A percentile compares a stretch with the other conserved stretches of the same genome.
phyloP scores from a whole-genome alignment of 2,888 invertebrate species.

The Pterostichus niger region DNA sequence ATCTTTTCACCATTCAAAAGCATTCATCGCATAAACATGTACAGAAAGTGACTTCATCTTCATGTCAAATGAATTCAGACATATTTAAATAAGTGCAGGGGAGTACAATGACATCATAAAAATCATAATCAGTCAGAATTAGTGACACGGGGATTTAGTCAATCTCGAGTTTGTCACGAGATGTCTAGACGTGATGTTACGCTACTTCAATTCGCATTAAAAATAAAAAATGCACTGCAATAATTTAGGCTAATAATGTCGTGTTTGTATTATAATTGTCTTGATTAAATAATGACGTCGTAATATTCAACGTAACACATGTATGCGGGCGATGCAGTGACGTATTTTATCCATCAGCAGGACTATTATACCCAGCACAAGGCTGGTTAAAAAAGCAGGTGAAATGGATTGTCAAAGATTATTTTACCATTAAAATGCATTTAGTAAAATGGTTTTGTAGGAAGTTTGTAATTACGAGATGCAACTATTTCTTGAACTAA shows the following conservation, averaged over 20 bases:
- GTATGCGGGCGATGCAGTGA: conserved; percentile 5
- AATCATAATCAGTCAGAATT: conserved; percentile 37
- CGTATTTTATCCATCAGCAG: conserved; percentile 1
- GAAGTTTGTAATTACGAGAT: too few relatives aligned
- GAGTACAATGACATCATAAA: conserved; percentile 46
- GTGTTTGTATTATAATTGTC: conserved; percentile 54
- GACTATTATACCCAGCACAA: too few relatives aligned
- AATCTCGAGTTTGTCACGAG: conserved; percentile 27
- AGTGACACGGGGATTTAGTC: conserved; percentile 40
- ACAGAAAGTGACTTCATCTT: too few relatives aligned
- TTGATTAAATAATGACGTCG: conserved; percentile 50
- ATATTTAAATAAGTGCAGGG: conserved; percentile 43
- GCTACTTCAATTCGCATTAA: conserved; percentile 33
- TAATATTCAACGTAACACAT: conserved; percentile 35
- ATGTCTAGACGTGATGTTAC: conserved; percentile 39
- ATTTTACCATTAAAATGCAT: too few relatives aligned
- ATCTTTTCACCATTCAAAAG: too few relatives aligned
- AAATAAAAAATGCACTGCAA: conserved; percentile 39
- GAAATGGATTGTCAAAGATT: too few relatives aligned
- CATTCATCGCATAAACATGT: too few relatives aligned
- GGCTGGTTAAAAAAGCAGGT: too few relatives aligned
- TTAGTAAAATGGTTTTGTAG: too few relatives aligned
- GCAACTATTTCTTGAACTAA: too few relatives aligned
- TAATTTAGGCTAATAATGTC: conserved; percentile 44
- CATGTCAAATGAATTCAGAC: background rate